These are phyloP conservation scores for Chelonoidis abingdonii DNA, from an alignment of 2,113 vertebrate genomes.

Conservation along the genomic window DNA sequence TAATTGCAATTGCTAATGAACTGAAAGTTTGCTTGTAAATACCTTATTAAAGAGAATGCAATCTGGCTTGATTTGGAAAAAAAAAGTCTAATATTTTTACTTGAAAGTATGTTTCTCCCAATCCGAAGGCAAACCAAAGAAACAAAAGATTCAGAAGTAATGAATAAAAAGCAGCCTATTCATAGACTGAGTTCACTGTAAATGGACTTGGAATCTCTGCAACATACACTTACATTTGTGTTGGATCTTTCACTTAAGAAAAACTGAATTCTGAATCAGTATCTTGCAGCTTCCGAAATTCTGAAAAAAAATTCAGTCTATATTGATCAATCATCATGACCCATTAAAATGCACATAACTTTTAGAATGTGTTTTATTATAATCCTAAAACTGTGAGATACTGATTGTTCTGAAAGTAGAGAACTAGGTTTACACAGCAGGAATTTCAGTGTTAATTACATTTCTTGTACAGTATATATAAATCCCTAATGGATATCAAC, in stretches of 20 bases:
- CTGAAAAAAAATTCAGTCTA: neutral
- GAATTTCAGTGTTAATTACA: neutral
- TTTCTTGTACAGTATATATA: neutral
- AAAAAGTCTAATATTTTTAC: neutral
- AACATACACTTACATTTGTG: neutral
- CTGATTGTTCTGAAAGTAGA: neutral
- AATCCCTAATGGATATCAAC: neutral
- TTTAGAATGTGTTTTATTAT: neutral
- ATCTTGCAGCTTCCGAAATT: neutral
- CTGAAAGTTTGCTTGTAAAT: neutral
- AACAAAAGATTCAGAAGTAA: neutral
- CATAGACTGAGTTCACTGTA: neutral
- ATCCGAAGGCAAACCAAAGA: neutral
- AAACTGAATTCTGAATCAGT: neutral
- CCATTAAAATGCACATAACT: neutral
- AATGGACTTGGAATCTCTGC: neutral
- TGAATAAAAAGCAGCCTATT: neutral
- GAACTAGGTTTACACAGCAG: neutral
- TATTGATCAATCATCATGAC: neutral
- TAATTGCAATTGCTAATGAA: neutral
- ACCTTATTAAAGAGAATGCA: neutral
- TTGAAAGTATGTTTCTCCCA: neutral
- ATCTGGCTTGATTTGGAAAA: neutral
- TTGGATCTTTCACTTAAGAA: neutral
- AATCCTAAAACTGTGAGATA: neutral